phyloP scores from a whole-genome alignment of 2,888 invertebrate genomes.

The Ecliptopera silaceata region DNA sequence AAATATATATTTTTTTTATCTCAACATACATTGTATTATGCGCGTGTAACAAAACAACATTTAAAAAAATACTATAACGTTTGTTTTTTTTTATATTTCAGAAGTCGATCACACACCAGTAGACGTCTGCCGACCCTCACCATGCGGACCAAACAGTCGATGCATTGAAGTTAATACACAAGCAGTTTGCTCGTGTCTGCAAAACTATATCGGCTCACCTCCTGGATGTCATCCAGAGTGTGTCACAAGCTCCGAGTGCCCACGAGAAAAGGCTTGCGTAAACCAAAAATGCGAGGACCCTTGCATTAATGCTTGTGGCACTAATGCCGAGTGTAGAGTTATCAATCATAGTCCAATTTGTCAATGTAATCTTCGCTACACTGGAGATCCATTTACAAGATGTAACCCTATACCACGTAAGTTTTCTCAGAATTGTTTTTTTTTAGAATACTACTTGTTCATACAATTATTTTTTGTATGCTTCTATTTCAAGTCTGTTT shows the following conservation, averaged over 20 bases:
- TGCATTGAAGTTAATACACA: slow-evolving; percentile 88
- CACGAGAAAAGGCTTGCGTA: slow-evolving; percentile 88
- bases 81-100: slow-evolving; percentile 28
- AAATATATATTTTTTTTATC: background rate
- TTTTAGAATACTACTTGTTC: no score
- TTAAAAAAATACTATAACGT: background rate
- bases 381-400: slow-evolving; percentile 87
- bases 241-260: slow-evolving; percentile 89
- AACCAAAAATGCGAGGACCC: slow-evolving; percentile 91
- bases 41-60: no score
- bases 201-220: slow-evolving; percentile 87
- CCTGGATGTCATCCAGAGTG: slow-evolving; percentile 91
- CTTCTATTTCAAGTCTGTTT: no score
- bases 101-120: slow-evolving; percentile 55
- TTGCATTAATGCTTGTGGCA: slow-evolving; percentile 87
- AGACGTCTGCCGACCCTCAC: slow-evolving; percentile 87
- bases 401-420: slow-evolving; percentile 82
- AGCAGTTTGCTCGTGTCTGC: slow-evolving; percentile 89
- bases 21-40: no score
- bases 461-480: no score
- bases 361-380: slow-evolving; percentile 84
- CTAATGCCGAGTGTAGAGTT: slow-evolving; percentile 87
- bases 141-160: slow-evolving; percentile 90
- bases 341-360: slow-evolving; percentile 92
- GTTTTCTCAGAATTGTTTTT: slow-evolving; percentile 36